Evolutionary conservation across 2,797 vertebrate genomes (phyloP).

Genomic region (Melanotaenia pygmaea): DNA sequence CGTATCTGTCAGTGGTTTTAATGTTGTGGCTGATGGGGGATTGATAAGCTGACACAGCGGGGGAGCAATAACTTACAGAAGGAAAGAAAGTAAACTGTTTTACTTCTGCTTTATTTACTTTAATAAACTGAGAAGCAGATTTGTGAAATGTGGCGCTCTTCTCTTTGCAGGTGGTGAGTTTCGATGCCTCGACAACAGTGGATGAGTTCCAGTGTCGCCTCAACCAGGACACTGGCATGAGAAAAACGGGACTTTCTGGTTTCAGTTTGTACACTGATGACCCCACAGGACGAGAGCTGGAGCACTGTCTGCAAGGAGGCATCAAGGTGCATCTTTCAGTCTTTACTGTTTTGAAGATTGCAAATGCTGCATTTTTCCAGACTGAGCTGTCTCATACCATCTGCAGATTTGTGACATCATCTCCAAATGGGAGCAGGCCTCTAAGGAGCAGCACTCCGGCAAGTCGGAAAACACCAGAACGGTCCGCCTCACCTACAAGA

Average conservation of each 20-base stretch:
- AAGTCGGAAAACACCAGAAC: conserved; percentile 95
- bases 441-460: conserved; percentile 93
- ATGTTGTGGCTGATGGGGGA: too few species aligned
- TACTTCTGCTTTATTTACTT: too few species aligned
- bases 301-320: conserved; percentile 92
- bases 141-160: background rate
- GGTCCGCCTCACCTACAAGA: conserved; percentile 96
- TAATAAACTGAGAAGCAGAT: too few species aligned
- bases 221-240: conserved; percentile 93
- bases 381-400: background rate
- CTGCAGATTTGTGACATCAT: conserved; percentile 97
- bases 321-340: conserved; percentile 86
- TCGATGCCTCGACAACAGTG: conserved; percentile 96
- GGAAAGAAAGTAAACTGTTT: too few species aligned
- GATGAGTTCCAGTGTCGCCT: conserved; percentile 96
- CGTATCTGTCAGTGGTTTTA: too few species aligned
- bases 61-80: too few species aligned
- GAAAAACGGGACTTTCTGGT: conserved; percentile 90
- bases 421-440: conserved; percentile 98
- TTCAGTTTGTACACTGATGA: conserved; percentile 96
- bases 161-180: conserved; percentile 90
- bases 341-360: background rate
- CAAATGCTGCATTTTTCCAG: background rate
- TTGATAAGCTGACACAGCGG: too few species aligned
- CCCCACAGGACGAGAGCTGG: conserved; percentile 91